Conservation (phyloP, 1,140 invertebrate genomes). For the Papilio dardanus region DNA sequence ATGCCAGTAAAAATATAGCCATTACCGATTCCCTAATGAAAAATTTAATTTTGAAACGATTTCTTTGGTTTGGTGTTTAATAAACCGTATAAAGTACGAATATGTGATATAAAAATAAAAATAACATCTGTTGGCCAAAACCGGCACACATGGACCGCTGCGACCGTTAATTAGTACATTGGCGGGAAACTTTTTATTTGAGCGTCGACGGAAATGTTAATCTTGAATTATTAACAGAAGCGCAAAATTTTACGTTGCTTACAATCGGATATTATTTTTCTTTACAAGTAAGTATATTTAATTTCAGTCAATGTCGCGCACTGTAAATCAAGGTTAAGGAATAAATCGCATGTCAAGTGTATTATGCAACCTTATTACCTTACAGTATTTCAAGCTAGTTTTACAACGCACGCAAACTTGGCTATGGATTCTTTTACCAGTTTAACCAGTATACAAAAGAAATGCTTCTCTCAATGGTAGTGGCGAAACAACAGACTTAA, state of each 20-base stretch:
- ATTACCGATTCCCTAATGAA: background rate
- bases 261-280: background rate
- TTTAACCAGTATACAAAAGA: background rate
- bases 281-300: background rate
- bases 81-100: background rate
- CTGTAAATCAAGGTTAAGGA: background rate
- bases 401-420: background rate
- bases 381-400: background rate
- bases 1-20: background rate
- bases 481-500: too few relatives aligned
- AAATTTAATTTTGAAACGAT: background rate
- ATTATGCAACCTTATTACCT: constrained; percentile 14
- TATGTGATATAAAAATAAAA: too few relatives aligned
- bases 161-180: background rate
- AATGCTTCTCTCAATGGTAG: too few relatives aligned
- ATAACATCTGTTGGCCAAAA: constrained; percentile 15
- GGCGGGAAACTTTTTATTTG: constrained; percentile 15
- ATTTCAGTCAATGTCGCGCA: background rate
- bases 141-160: constrained; percentile 8
- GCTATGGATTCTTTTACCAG: constrained; percentile 11
- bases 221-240: constrained; percentile 1
- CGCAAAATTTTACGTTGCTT: background rate
- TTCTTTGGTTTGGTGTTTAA: background rate
- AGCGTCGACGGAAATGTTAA: constrained; percentile 20
- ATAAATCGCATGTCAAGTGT: constrained; percentile 3